phyloP scores from a whole-genome alignment of 2,888 invertebrate species.

The Drosophila differens region DNA sequence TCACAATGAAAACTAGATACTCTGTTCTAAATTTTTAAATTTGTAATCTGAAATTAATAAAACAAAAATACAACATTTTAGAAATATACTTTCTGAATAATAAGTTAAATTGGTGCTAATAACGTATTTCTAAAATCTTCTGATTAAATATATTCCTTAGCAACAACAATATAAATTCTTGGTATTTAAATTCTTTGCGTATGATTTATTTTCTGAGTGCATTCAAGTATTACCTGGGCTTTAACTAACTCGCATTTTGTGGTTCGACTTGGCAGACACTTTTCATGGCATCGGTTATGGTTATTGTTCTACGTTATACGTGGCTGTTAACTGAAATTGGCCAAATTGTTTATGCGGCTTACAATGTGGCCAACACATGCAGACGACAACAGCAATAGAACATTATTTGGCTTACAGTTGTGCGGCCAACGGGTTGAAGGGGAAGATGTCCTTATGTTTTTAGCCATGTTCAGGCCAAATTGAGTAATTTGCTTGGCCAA shows the following conservation, averaged over 20 bases:
- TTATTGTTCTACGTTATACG: conserved; percentile 25
- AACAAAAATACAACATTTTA: too few species aligned
- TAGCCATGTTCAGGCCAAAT: conserved; percentile 7
- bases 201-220: background rate
- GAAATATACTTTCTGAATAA: too few species aligned
- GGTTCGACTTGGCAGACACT: conserved; percentile 21
- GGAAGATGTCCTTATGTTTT: background rate
- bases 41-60: too few species aligned
- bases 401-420: conserved; percentile 17
- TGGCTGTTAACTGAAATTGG: conserved; percentile 57
- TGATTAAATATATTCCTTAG: background rate
- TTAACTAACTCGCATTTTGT: conserved; percentile 29
- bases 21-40: too few species aligned
- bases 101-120: too few species aligned
- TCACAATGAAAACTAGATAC: too few species aligned
- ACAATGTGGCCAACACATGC: conserved; percentile 34
- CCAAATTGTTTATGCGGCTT: conserved; percentile 63
- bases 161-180: background rate
- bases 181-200: background rate
- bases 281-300: conserved; percentile 54
- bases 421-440: background rate
- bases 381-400: conserved; percentile 3
- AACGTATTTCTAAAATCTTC: too few species aligned
- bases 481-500: background rate
- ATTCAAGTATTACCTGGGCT: conserved; percentile 6